phyloP scores from a whole-genome alignment of 2,888 invertebrate genomes.

The Lottia scabra region DNA sequence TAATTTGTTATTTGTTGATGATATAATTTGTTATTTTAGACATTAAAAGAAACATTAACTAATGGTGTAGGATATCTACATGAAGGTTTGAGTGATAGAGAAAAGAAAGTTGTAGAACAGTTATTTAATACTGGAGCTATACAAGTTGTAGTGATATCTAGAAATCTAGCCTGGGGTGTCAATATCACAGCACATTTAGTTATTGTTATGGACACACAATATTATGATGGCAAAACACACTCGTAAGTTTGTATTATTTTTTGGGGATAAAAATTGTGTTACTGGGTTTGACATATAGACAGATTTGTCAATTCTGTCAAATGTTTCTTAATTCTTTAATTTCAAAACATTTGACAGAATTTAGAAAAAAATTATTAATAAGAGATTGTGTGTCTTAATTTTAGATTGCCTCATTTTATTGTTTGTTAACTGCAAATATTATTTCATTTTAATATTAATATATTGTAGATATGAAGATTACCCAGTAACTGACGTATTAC shows the following conservation, averaged over 20 bases:
- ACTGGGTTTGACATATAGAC: too few relatives aligned
- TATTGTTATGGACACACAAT: constrained; percentile 96
- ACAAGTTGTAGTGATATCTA: constrained; percentile 87
- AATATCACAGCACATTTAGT: constrained; percentile 91
- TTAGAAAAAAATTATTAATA: too few relatives aligned
- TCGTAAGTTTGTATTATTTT: too few relatives aligned
- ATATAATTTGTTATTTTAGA: constrained; percentile 70
- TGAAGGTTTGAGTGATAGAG: constrained; percentile 88
- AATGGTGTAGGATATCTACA: constrained; percentile 98
- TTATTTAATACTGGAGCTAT: constrained; percentile 93
- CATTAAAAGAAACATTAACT: constrained; percentile 88
- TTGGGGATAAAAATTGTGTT: too few relatives aligned
- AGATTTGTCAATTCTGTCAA: too few relatives aligned
- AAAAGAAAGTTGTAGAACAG: constrained; percentile 91
- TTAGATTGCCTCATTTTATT: too few relatives aligned
- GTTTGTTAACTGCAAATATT: too few relatives aligned
- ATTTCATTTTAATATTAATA: too few relatives aligned
- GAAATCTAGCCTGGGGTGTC: constrained; percentile 93
- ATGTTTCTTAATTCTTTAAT: neutral
- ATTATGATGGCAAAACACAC: constrained; percentile 81
- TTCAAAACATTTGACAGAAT: too few relatives aligned
- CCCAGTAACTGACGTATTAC: constrained; percentile 94
- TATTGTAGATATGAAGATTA: constrained; percentile 85
- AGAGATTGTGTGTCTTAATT: too few relatives aligned
- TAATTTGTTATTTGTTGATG: neutral